phyloP scores from a whole-genome alignment of 2,113 vertebrate species.

The Megaceryle torquata region DNA sequence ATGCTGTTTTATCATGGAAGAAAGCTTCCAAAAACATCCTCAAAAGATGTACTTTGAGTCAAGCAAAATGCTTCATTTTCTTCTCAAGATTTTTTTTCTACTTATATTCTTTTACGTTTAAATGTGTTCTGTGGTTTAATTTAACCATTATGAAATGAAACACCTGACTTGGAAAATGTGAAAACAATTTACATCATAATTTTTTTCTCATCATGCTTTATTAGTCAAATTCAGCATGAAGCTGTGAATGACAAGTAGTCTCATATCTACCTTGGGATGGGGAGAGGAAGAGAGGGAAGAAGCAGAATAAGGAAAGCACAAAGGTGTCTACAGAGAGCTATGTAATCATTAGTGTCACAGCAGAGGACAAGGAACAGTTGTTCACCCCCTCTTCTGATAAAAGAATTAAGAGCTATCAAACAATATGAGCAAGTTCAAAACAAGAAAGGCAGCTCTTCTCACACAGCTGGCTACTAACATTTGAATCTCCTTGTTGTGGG shows the following conservation, averaged over 20 bases:
- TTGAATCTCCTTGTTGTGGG: neutral
- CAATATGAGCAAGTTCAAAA: neutral
- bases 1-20: neutral
- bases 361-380: neutral
- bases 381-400: neutral
- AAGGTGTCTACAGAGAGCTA: neutral
- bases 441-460: neutral
- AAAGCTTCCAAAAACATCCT: neutral
- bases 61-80: neutral
- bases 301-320: neutral
- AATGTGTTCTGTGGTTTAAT: neutral
- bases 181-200: neutral
- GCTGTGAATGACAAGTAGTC: conserved; percentile 16
- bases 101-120: neutral
- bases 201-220: conserved; percentile 8
- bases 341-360: neutral
- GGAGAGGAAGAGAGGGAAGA: neutral
- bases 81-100: neutral
- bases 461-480: neutral
- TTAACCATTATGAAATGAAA: neutral
- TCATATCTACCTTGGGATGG: neutral
- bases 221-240: conserved; percentile 18
- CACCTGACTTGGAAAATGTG: neutral
- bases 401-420: neutral
- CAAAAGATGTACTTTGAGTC: neutral